phyloP scores from a whole-genome alignment of 2,888 invertebrate genomes.

The Bruchidius siliquastri region DNA sequence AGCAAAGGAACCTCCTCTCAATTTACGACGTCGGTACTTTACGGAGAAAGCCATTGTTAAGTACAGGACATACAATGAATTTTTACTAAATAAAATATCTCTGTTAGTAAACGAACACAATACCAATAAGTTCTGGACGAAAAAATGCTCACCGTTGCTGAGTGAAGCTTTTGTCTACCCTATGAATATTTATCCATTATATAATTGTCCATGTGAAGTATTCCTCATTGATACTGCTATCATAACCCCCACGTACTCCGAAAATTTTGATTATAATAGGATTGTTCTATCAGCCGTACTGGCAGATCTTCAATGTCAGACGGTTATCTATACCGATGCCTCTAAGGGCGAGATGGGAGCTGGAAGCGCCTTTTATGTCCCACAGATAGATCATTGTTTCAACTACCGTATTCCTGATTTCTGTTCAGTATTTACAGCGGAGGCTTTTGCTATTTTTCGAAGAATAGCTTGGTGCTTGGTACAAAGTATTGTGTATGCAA shows the following conservation, averaged over 20 bases:
- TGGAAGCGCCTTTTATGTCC: background rate
- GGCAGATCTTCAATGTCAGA: background rate
- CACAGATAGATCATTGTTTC: background rate
- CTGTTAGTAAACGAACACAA: background rate
- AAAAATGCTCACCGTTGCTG: background rate
- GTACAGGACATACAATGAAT: background rate
- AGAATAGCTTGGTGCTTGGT: too few species aligned
- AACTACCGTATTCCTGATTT: too few species aligned
- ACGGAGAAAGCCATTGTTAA: background rate
- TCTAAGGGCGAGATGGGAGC: background rate
- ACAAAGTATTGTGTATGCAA: too few species aligned
- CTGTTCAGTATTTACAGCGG: too few species aligned
- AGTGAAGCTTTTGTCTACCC: background rate
- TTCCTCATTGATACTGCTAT: background rate
- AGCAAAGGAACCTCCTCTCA: background rate
- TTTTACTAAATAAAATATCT: background rate
- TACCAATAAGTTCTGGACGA: background rate
- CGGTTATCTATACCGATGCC: background rate
- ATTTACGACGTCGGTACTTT: background rate
- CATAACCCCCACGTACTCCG: background rate
- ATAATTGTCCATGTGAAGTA: background rate
- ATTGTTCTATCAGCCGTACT: background rate
- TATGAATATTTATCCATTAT: background rate
- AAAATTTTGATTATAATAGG: background rate
- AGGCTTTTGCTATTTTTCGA: too few species aligned